Evolutionary conservation across 1,140 invertebrate genomes (phyloP), one percentile per base, ranked within the genome.

Genomic region (Harpegnathos saltator): DNA sequence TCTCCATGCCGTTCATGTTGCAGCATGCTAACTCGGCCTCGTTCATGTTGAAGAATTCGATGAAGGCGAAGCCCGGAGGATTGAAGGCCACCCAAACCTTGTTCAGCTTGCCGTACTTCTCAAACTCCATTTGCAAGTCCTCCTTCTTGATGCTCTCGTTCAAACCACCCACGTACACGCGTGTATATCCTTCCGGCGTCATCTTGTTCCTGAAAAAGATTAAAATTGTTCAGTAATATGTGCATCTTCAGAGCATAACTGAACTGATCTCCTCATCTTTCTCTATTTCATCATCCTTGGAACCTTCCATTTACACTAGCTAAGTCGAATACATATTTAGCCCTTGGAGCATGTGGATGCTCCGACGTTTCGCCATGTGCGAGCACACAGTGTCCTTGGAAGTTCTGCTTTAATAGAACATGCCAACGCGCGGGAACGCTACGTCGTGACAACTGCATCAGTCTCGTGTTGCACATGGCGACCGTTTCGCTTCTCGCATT

Each of bases 21-120:
- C 97, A 97, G 92, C 98, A 98, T 50, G 98, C 98, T 93, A 98
- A 97, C 93, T 99, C 98, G 38, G 99, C 99, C 95, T 99, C 98
- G 91, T 98, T 97, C 90, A 96, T 96, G 93, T 98, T 98, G 94
- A 98, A 97, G 95, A 99, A 99, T 95, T 99, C 99, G 91, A 99
- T 98, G 95, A 99, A 99, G 69, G 99, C 99, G 95, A 99, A 99
- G 87, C 98, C 98, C 89, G 97, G 98, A 86, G 98, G 98, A 94
- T 99, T 99, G 92, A 98, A 97, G 48, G 98, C 98, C 82, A 99
- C 98, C 98, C 98, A 99, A 59, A 99, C 98, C 93, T 97, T 99
- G 94, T 97, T 98, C 91, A 98, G 95, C 95, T 98, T 98, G 68
- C 98, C 98, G 95, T 98, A 99, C 95, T 97, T 97, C 89, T 97